phyloP scores from a whole-genome alignment of 2,888 invertebrate genomes.

The Dascillus cervinus region DNA sequence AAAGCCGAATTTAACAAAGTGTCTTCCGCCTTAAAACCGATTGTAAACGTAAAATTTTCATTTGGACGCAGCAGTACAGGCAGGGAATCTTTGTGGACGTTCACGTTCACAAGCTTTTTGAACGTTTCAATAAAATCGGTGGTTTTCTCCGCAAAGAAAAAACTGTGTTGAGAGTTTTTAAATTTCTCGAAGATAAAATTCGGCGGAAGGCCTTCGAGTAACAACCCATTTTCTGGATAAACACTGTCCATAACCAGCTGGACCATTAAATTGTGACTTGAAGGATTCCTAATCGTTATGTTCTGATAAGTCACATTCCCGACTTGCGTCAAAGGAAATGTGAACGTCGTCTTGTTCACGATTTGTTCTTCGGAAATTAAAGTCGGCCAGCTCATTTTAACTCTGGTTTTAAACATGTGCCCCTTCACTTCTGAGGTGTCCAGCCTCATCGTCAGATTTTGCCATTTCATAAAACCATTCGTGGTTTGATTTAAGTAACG shows the following conservation, averaged over 20 bases:
- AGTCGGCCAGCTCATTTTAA: conserved; percentile 63
- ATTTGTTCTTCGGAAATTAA: conserved; percentile 34
- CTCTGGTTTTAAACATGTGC: conserved; percentile 57
- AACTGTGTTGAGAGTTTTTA: conserved; percentile 6
- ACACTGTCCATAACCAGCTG: conserved; percentile 64
- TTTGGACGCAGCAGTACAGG: conserved; percentile 53
- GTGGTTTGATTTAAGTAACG: conserved; percentile 50
- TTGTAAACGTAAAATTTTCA: conserved; percentile 43
- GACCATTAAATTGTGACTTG: conserved; percentile 59
- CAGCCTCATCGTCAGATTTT: conserved; percentile 65
- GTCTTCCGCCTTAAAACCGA: conserved; percentile 45
- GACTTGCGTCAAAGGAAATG: conserved; percentile 67
- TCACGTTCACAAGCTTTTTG: conserved; percentile 20
- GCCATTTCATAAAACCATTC: conserved; percentile 45
- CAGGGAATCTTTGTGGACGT: conserved; percentile 45
- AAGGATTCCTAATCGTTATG: conserved; percentile 67
- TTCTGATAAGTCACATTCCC: conserved; percentile 59
- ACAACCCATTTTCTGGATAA: conserved; percentile 57
- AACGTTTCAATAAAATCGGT: conserved; percentile 12
- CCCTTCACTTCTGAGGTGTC: conserved; percentile 66
- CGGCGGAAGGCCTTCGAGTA: conserved; percentile 46
- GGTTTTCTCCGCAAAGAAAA: conserved; percentile 17
- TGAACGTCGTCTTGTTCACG: conserved; percentile 45
- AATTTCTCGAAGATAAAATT: conserved; percentile 25
- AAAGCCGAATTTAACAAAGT: conserved; percentile 44